Evolutionary conservation across 1,140 invertebrate species (phyloP).

Genomic region (Drosophila ananassae): DNA sequence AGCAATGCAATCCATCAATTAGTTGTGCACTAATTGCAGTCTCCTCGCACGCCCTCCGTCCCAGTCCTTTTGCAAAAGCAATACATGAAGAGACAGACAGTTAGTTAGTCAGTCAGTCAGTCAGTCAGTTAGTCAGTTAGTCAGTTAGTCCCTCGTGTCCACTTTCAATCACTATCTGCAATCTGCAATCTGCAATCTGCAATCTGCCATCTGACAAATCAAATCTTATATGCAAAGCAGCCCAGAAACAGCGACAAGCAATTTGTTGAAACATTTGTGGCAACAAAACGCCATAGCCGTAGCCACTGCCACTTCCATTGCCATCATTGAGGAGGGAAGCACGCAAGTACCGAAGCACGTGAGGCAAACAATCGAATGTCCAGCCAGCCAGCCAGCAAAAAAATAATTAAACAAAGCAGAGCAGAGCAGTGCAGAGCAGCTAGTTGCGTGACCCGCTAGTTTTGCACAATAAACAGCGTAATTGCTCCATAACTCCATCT

Average conservation of each 20-base stretch:
- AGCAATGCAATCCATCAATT: constrained; percentile 41
- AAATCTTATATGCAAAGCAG: constrained; percentile 73
- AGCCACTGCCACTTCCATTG: too few relatives aligned
- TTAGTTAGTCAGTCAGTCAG: too few relatives aligned
- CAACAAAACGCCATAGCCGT: not conserved
- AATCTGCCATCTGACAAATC: constrained; percentile 64
- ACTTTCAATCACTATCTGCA: constrained; percentile 28
- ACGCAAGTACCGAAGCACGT: not conserved
- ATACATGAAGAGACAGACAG: not conserved
- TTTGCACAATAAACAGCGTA: constrained; percentile 69
- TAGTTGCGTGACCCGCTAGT: constrained; percentile 65
- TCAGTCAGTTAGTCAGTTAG: not conserved
- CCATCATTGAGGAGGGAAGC: not conserved
- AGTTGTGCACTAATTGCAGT: constrained; percentile 44
- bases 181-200: constrained; percentile 45
- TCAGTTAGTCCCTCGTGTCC: constrained; percentile 32
- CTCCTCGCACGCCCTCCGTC: not conserved
- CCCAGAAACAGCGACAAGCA: constrained; percentile 13
- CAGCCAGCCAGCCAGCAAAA: not conserved
- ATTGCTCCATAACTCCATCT: constrained; percentile 58
- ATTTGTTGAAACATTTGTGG: not conserved
- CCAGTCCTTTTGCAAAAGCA: not conserved
- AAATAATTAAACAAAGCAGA: not conserved
- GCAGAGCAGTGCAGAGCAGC: not conserved
- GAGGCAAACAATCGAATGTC: not conserved